phyloP scores from a whole-genome alignment of 1,140 invertebrate genomes.

The Trichonephila clavata region DNA sequence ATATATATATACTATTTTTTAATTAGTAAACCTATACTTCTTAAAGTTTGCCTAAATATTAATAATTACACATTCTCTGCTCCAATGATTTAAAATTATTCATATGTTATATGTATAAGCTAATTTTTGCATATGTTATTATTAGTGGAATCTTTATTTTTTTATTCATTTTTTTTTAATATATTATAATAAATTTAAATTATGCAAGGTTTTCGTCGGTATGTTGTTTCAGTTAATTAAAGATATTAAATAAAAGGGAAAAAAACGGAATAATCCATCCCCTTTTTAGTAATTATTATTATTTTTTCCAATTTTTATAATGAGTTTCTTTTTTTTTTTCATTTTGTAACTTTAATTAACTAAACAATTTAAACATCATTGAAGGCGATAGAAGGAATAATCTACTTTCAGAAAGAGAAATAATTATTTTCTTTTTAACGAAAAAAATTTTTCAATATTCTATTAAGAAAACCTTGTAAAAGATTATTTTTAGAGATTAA shows the following conservation, averaged over 20 bases:
- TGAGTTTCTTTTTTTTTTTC: neutral
- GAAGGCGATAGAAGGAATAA: neutral
- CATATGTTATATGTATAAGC: too few relatives aligned
- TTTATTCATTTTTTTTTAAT: too few relatives aligned
- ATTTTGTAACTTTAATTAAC: neutral
- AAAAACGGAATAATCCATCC: neutral
- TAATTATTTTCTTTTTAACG: neutral
- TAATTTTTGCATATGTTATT: too few relatives aligned
- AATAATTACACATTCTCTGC: too few relatives aligned
- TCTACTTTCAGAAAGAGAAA: neutral
- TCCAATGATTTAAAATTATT: too few relatives aligned
- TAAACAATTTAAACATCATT: neutral
- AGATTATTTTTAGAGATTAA: slow-evolving; percentile 14
- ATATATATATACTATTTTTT: too few relatives aligned
- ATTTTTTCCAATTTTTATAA: neutral
- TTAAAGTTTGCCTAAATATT: too few relatives aligned
- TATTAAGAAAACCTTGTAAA: neutral
- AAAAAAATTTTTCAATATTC: neutral
- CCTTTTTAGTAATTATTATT: neutral
- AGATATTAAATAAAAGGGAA: neutral
- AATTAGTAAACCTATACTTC: too few relatives aligned
- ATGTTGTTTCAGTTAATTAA: too few relatives aligned
- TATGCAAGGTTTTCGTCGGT: too few relatives aligned
- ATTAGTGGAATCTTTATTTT: too few relatives aligned
- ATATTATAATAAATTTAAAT: too few relatives aligned